These are phyloP conservation scores for Meiosimyza decipiens DNA, from an alignment of 2,888 invertebrate species.

Conservation along the genomic window DNA sequence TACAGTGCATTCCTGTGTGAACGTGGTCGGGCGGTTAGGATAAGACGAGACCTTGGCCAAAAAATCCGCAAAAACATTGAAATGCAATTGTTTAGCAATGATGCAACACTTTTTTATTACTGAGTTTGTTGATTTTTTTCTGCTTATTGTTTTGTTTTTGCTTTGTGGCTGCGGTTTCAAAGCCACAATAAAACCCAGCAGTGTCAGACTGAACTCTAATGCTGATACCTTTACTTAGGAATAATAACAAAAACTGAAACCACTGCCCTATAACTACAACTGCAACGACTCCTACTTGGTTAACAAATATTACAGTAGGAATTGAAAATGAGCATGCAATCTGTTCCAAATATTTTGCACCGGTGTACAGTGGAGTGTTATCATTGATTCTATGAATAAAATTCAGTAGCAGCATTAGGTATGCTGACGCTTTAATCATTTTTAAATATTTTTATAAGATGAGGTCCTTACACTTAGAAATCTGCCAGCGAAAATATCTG, in stretches of 20 bases:
- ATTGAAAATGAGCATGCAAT: conserved; percentile 26
- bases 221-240: background rate
- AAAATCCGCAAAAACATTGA: conserved; percentile 38
- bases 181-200: conserved; percentile 31
- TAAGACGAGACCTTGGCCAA: conserved; percentile 11
- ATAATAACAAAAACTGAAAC: background rate
- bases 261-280: background rate
- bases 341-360: conserved; percentile 4
- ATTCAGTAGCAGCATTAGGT: background rate
- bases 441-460: background rate
- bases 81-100: conserved; percentile 37
- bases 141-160: conserved; percentile 3
- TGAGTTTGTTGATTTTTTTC: background rate
- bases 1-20: background rate
- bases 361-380: too few species aligned
- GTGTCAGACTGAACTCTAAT: conserved; percentile 3
- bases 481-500: too few species aligned
- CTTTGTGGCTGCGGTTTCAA: conserved; percentile 12
- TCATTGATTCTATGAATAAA: background rate
- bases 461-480: too few species aligned
- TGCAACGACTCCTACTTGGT: background rate
- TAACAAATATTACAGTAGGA: conserved; percentile 12
- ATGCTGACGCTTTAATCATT: too few species aligned
- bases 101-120: conserved; percentile 19
- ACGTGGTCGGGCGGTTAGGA: background rate